Conservation (phyloP, 2,113 vertebrate genomes). For the Dipodomys spectabilis region DNA sequence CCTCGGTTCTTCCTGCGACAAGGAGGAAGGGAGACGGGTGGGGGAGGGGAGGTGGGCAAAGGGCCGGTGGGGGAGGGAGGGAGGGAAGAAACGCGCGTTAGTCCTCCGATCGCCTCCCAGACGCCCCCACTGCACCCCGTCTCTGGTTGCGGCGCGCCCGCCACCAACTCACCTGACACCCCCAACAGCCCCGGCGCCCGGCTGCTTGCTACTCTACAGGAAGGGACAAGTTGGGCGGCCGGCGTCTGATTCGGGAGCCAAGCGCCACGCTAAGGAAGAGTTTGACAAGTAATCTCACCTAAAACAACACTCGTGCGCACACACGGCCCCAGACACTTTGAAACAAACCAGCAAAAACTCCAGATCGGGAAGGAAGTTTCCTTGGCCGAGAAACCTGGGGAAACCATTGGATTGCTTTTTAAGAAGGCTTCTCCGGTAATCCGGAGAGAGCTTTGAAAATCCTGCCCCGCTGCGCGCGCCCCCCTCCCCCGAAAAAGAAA, state of each 20-base stretch:
- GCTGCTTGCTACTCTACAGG: slow-evolving; percentile 76
- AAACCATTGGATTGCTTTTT: slow-evolving; percentile 51
- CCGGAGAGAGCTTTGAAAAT: slow-evolving; percentile 58
- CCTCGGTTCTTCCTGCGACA: slow-evolving; percentile 96
- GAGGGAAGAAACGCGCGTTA: slow-evolving; percentile 70
- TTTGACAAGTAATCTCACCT: slow-evolving; percentile 73
- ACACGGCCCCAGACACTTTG: slow-evolving; percentile 64
- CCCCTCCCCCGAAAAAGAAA: neutral
- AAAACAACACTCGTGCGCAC: slow-evolving; percentile 60
- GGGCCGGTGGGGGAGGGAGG: slow-evolving; percentile 61
- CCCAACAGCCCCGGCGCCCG: slow-evolving; percentile 73
- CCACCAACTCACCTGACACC: slow-evolving; percentile 73
- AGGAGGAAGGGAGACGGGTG: slow-evolving; percentile 71
- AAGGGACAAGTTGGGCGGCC: slow-evolving; percentile 70
- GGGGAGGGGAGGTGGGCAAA: slow-evolving; percentile 70
- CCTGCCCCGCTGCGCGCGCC: slow-evolving; percentile 21
- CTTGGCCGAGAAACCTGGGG: slow-evolving; percentile 54
- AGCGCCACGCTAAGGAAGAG: slow-evolving; percentile 72
- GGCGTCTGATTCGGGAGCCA: slow-evolving; percentile 71
- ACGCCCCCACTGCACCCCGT: slow-evolving; percentile 64
- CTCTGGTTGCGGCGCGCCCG: slow-evolving; percentile 41
- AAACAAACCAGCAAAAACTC: slow-evolving; percentile 61
- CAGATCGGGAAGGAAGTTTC: slow-evolving; percentile 53
- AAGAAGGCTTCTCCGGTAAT: slow-evolving; percentile 40
- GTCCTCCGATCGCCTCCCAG: slow-evolving; percentile 49